These are phyloP conservation scores for Heliangelus exortis DNA, from an alignment of 2,797 vertebrate species.

Conservation along the genomic window DNA sequence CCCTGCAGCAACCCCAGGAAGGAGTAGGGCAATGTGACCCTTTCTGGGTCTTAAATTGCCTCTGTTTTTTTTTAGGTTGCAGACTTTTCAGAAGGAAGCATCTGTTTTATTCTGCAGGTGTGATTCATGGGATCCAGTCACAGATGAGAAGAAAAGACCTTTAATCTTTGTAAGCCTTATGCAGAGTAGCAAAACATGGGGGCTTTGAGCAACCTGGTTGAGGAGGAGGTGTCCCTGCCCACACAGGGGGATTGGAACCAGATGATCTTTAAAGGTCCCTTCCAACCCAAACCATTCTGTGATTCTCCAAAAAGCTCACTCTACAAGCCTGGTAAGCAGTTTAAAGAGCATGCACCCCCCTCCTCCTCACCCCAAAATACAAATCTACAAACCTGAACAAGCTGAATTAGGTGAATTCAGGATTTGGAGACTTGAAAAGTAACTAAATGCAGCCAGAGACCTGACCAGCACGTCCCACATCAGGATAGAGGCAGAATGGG, in stretches of 20 bases:
- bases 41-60: rapidly evolving
- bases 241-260: too few relatives aligned
- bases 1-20: background rate
- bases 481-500: background rate
- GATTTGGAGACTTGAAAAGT: background rate
- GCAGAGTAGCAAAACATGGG: background rate
- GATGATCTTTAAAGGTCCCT: too few relatives aligned
- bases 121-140: background rate
- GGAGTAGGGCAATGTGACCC: background rate
- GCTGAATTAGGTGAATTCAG: background rate
- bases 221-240: too few relatives aligned
- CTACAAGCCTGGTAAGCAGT: background rate
- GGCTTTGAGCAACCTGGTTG: background rate
- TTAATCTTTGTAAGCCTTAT: background rate
- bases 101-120: background rate
- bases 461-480: background rate
- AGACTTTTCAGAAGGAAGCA: background rate
- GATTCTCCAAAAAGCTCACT: background rate
- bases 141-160: background rate
- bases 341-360: background rate
- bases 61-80: rapidly evolving
- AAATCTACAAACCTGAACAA: background rate
- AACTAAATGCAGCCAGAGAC: background rate
- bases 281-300: too few relatives aligned
- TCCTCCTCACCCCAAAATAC: background rate